A percentile compares a stretch with the other conserved stretches of the same genome.
These are phyloP conservation scores for Thamnophis elegans DNA, from an alignment of 2,797 vertebrate genomes.

Conservation along the genomic window DNA sequence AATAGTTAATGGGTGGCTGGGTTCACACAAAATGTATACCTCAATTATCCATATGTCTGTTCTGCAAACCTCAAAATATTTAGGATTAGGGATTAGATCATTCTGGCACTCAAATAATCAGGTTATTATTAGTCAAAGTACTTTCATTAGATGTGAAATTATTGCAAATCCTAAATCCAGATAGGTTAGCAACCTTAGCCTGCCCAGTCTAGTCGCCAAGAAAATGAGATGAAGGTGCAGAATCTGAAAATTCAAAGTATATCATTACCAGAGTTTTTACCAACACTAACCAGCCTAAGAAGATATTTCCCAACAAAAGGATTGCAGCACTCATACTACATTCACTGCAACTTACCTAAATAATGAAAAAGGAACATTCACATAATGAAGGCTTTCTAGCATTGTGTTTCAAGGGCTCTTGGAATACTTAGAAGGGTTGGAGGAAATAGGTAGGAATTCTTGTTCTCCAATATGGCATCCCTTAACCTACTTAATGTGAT, in stretches of 20 bases:
- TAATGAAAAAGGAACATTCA: not conserved
- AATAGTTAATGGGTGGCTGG: not conserved
- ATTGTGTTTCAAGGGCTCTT: not conserved
- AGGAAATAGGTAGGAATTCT: not conserved
- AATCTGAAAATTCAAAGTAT: not conserved
- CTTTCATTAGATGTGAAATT: not conserved
- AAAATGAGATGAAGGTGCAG: not conserved
- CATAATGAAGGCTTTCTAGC: not conserved
- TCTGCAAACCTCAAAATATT: not conserved
- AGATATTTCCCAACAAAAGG: not conserved
- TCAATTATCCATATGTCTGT: not conserved
- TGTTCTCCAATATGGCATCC: not conserved
- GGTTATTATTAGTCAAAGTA: not conserved
- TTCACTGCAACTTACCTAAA: not conserved
- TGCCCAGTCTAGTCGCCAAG: not conserved
- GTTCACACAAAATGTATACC: not conserved
- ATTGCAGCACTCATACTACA: not conserved
- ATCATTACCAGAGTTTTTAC: not conserved
- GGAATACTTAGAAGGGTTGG: not conserved
- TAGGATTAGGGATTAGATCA: not conserved
- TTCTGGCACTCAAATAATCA: not conserved
- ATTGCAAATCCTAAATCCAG: not conserved
- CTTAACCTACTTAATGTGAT: not conserved
- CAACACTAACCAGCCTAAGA: not conserved
- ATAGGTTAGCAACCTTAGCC: not conserved